phyloP scores from a whole-genome alignment of 2,888 invertebrate genomes.

The Ischnura elegans region DNA sequence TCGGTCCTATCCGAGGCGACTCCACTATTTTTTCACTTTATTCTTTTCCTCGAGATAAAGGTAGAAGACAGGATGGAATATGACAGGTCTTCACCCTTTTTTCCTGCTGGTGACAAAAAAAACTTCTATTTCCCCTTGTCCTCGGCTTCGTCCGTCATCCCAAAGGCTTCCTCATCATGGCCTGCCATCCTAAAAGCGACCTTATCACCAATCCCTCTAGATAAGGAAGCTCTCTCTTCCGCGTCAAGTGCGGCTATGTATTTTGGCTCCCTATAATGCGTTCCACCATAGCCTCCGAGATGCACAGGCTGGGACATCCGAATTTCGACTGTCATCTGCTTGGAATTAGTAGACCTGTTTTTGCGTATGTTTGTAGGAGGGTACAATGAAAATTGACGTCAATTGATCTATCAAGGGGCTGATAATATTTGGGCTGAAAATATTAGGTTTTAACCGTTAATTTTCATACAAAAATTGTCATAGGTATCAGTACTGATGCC shows the following conservation, averaged over 20 bases:
- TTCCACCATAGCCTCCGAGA: neutral
- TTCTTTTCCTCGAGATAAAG: slow-evolving; percentile 52
- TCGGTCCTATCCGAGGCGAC: neutral
- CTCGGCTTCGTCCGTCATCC: neutral
- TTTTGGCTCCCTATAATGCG: neutral
- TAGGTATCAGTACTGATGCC: too few species aligned
- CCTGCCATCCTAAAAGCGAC: neutral
- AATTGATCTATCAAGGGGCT: too few species aligned
- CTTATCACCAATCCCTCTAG: neutral
- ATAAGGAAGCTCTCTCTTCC: neutral
- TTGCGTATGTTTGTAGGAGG: too few species aligned
- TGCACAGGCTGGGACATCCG: too few species aligned
- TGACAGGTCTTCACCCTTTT: slow-evolving; percentile 44
- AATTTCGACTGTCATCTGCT: too few species aligned
- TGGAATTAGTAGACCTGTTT: too few species aligned
- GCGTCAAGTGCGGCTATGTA: neutral
- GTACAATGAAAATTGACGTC: too few species aligned
- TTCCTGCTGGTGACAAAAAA: neutral
- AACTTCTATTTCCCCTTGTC: neutral
- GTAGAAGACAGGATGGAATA: slow-evolving; percentile 5
- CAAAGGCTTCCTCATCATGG: too few species aligned
- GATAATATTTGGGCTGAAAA: too few species aligned
- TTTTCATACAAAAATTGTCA: too few species aligned
- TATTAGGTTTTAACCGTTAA: too few species aligned
- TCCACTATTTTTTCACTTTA: neutral